Base-by-base conservation (phyloP, 2,888 invertebrate species). In the Plebejus argus region DNA sequence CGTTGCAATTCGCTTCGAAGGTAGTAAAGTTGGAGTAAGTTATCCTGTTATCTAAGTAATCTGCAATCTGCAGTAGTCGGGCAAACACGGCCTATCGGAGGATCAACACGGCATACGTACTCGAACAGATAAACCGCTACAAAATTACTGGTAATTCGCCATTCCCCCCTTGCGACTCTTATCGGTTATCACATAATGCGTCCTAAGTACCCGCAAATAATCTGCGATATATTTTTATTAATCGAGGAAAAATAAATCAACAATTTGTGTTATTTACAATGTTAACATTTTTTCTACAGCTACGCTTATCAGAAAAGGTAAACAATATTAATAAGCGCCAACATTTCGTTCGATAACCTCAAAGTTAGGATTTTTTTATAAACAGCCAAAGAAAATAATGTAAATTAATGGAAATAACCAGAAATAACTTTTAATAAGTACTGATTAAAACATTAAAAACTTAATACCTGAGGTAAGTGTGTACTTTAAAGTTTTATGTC, bases 101-200 rank as follows among this genome's bases (percentile, higher is more conserved):
- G 66, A 28, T 28, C 15, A 66, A 66, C 66, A 66, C 28, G 23
- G 66, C 15, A 20, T 66, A 28, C 61, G n/a, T n/a, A 10, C 28
- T 66, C 28, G 28, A 66, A 66, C 28, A 66, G 66, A 66, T 66
- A 66, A 66, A 66, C 66, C 15, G 6, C 66, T 28, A 33, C 28
- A 66, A 66, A 66, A 66, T 66, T 18, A 66, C 66, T 33, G 28
- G 66, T 33, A 66, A 28, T 66, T 66, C 66, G 33, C 66, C 2
- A 66, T 33, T 66, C 61, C 28, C 23, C 61, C 28, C 5, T 66
- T 66, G 15, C 15, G 6, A 66, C 66, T 66, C 15, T 66, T 66
- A 66, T 66, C 66, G 15, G 66, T 28, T 33, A 66, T 66, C 66
- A 33, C 66, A 28, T 66, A 66, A 33, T 66, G 66, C 66, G 66